Base-by-base conservation (phyloP, 2,113 vertebrate species). In the Elaphurus davidianus region DNA sequence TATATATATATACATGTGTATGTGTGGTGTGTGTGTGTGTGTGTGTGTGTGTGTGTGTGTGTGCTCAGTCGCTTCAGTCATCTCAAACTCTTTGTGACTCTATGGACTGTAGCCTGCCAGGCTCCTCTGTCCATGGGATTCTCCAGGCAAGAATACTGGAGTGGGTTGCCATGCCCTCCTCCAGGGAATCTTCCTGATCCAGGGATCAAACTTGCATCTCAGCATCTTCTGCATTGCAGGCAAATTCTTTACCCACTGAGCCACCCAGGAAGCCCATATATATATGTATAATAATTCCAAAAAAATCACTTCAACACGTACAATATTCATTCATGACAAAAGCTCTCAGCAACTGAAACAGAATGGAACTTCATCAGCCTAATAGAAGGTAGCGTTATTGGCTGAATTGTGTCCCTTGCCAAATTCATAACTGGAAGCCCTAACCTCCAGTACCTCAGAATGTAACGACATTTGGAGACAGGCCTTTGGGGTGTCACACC, bases 311-410 rank as follows among this genome's bases (percentile, higher is more conserved):
- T 84, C 14, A 84, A 71, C 59, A 83, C 84, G 71, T 91, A 81
- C 21, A 85, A n/a, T 40, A 94, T 85, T 90, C 8, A 92, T 64
- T 57, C 36, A 93, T 76, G 30, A 87, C 87, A 64, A 96, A 94
- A 95, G 52, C 5, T 79, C 55, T 71, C 43, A 71, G 23, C 54
- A 90, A 92, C 7, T 88, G 28, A 82, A 76, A 89, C 8, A 92
- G 30, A 50, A 85, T 74, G 19, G 2, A 94, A 76, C 11, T 85
- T 92, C 33, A n/a, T 84, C 67, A 97, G 36, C 6, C 54, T 86
- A 28, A 45, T 59, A 60, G 62, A 89, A 94, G 16, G 3, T 57
- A 43, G 15, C 23, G 14, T 71, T 54, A 96, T 28, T 83, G 47
- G 8, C 14, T 90, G 54, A 62, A 86, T 5, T 82, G 52, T 82